Base-by-base conservation (phyloP, 1,140 invertebrate genomes). In the Pectinophora gossypiella region DNA sequence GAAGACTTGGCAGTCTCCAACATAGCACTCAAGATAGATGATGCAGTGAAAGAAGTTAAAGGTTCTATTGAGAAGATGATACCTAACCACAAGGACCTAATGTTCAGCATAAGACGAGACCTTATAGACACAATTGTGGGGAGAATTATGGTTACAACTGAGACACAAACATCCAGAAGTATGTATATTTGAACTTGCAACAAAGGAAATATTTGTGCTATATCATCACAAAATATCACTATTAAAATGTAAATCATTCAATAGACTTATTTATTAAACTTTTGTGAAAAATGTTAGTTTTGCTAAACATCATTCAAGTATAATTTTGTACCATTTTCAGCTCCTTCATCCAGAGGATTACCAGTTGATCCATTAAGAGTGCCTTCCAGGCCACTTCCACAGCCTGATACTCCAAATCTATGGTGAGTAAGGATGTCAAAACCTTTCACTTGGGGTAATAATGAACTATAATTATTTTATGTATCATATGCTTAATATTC, bases 101-200 rank as follows among this genome's bases (percentile, higher is more conserved):
- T 89, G 53, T 82, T 82, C 22, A 82, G 78, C 49, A 78, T 91
- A 6, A 88, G 88, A 61, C 85, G 77, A 10, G 85, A 90, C 52
- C 69, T 91, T 2, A 86, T 91, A 48, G 88, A 90, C 54, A 81
- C 82, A 47, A 68, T 89, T 6, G 75, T 76, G 18, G 54, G 66
- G n/a, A 66, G 51, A 45, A 49, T 63, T 18, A 76, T 62, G 9
- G 61, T 44, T 20, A 61, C 68, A 43, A 54, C 68, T 15, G 72
- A 79, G 51, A 87, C 85, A 49, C 87, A 88, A 56, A 87, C 87
- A 47, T 45, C 54, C 9, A 56, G 64, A 50, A 66, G 69, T 70
- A 56, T 48, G 63, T 63, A 2, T 5, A n/a, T n/a, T n/a, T n/a
- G n/a, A n/a, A n/a, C n/a, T n/a, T n/a, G n/a, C n/a, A n/a, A n/a